Evolutionary conservation across 1,140 invertebrate species (phyloP).

Genomic region (Formica exsecta): DNA sequence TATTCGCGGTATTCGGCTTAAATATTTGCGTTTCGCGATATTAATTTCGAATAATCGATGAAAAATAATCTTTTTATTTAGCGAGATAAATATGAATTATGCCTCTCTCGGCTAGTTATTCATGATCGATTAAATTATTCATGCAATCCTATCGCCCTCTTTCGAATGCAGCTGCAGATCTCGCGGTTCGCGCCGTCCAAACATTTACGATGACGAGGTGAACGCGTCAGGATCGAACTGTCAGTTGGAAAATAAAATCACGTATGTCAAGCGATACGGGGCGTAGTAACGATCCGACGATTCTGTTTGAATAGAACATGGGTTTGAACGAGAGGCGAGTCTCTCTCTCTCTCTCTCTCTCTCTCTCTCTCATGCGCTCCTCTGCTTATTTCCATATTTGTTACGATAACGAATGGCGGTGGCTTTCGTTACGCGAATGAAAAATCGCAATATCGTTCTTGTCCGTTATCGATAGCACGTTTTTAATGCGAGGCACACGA

Average conservation of each 20-base stretch:
- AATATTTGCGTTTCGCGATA: not conserved
- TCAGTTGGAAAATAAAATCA: slow-evolving; percentile 53
- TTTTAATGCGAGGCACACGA: slow-evolving; percentile 45
- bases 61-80: not conserved
- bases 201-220: slow-evolving; percentile 47
- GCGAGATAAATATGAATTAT: slow-evolving; percentile 7
- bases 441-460: slow-evolving; percentile 39
- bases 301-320: slow-evolving; percentile 39
- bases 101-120: too few species aligned
- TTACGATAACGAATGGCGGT: slow-evolving; percentile 59
- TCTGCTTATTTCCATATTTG: slow-evolving; percentile 56
- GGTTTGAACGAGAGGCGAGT: slow-evolving; percentile 16
- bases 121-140: not conserved
- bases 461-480: slow-evolving; percentile 54
- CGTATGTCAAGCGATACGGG: slow-evolving; percentile 46
- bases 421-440: slow-evolving; percentile 2
- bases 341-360: not conserved
- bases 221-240: slow-evolving; percentile 13
- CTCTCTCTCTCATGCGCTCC: slow-evolving; percentile 3
- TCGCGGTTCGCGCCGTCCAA: not conserved
- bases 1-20: not conserved
- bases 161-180: slow-evolving; percentile 40
- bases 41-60: not conserved
- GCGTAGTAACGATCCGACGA: slow-evolving; percentile 46
- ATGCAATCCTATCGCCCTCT: not conserved